These are phyloP conservation scores for Astur gentilis DNA, from an alignment of 2,113 vertebrate genomes.

Conservation along the genomic window DNA sequence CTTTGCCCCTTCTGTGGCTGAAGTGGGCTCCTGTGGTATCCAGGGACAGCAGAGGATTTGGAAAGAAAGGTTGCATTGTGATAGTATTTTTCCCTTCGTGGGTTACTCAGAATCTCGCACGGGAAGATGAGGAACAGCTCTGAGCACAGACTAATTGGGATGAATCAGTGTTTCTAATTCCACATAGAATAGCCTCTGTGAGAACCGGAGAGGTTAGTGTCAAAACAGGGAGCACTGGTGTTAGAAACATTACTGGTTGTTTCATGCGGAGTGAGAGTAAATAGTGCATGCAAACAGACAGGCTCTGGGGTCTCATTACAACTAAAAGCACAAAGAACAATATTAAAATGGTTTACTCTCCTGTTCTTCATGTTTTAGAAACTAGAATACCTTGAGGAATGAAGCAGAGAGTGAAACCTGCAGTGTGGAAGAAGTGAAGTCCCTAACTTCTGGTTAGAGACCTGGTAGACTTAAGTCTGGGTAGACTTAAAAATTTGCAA, in stretches of 20 bases:
- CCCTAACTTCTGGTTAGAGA: neutral
- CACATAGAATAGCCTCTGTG: neutral
- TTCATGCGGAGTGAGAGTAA: neutral
- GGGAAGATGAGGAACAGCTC: neutral
- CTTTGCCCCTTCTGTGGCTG: neutral
- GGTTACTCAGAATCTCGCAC: neutral
- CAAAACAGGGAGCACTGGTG: neutral
- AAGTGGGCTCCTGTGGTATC: neutral
- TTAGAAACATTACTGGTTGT: neutral
- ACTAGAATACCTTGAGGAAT: neutral
- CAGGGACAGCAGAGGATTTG: neutral
- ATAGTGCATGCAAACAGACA: neutral
- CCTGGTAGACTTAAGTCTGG: no score
- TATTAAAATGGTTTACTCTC: neutral
- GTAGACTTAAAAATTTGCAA: neutral
- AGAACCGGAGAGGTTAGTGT: neutral
- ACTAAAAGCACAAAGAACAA: neutral
- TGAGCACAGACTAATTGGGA: neutral
- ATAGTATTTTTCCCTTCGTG: constrained; percentile 11
- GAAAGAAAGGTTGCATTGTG: constrained; percentile 36
- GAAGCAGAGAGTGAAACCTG: neutral
- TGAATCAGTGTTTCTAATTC: constrained; percentile 25
- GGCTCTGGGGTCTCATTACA: neutral
- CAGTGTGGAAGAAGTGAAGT: neutral
- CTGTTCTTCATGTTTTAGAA: neutral